Evolutionary conservation across 2,113 vertebrate genomes (phyloP).

Genomic region (Ctenomys sociabilis): DNA sequence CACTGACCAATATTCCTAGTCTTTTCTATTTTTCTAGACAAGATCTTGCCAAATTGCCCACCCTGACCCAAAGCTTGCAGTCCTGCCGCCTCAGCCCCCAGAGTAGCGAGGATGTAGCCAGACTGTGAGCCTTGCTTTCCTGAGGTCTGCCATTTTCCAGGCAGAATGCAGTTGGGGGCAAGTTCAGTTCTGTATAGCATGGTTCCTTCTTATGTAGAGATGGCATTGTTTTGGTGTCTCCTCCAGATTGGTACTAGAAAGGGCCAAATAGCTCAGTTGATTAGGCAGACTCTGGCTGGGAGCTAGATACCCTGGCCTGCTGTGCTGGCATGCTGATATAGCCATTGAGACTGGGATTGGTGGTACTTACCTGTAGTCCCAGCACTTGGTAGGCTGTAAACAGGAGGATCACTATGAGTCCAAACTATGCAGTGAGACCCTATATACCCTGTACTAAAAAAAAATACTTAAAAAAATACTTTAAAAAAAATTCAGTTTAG

Average conservation of each 20-base stretch:
- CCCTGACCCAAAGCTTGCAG: not conserved
- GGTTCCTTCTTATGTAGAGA: constrained; percentile 11
- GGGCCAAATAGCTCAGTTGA: too few relatives aligned
- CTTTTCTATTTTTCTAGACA: not conserved
- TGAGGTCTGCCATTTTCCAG: not conserved
- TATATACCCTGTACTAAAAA: too few relatives aligned
- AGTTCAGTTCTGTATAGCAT: not conserved
- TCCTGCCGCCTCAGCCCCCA: not conserved
- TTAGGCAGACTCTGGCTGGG: too few relatives aligned
- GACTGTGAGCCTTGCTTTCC: not conserved
- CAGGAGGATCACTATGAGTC: too few relatives aligned
- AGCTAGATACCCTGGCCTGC: too few relatives aligned
- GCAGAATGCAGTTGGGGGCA: not conserved
- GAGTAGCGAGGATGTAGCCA: not conserved
- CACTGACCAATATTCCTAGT: not conserved
- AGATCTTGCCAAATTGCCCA: not conserved
- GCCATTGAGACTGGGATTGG: too few relatives aligned
- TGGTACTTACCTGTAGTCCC: too few relatives aligned
- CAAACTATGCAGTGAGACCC: too few relatives aligned
- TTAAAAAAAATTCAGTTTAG: too few relatives aligned
- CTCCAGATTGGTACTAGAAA: not conserved
- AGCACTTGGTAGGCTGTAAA: too few relatives aligned
- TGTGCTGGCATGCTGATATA: too few relatives aligned
- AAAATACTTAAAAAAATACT: too few relatives aligned
- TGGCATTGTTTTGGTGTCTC: not conserved